These are phyloP conservation scores for Athetis lepigone DNA, from an alignment of 2,888 invertebrate species.

Conservation along the genomic window DNA sequence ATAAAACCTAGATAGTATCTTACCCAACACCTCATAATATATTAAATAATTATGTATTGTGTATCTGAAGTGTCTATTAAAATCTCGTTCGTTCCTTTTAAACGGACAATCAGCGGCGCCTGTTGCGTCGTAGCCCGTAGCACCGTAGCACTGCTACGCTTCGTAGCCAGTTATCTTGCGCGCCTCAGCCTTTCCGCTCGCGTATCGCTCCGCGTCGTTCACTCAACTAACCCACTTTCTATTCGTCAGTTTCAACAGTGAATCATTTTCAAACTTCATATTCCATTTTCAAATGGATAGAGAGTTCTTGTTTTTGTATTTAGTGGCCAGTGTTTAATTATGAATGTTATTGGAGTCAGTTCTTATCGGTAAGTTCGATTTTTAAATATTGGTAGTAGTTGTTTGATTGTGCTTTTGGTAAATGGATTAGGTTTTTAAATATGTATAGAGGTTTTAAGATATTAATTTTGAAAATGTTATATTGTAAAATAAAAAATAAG, in stretches of 20 bases:
- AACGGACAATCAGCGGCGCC: slow-evolving; percentile 69
- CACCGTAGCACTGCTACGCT: slow-evolving; percentile 72
- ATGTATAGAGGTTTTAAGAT: slow-evolving; percentile 11
- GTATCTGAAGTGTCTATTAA: slow-evolving; percentile 36
- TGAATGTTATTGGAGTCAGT: slow-evolving; percentile 68
- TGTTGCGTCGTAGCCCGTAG: slow-evolving; percentile 82
- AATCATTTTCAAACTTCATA: slow-evolving; percentile 59
- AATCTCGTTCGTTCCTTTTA: slow-evolving; percentile 42
- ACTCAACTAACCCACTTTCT: slow-evolving; percentile 74
- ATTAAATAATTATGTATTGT: slow-evolving; percentile 20
- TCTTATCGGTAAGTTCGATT: slow-evolving; percentile 67
- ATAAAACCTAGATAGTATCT: background rate
- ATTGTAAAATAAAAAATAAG: background rate
- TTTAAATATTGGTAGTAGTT: slow-evolving; percentile 36
- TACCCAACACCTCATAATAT: background rate
- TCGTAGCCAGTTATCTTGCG: slow-evolving; percentile 85
- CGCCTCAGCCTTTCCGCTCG: slow-evolving; percentile 83
- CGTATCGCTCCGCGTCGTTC: slow-evolving; percentile 71
- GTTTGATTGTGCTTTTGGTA: slow-evolving; percentile 12
- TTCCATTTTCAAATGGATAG: slow-evolving; percentile 68
- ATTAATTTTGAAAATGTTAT: background rate
- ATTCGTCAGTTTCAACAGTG: slow-evolving; percentile 65
- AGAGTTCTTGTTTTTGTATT: slow-evolving; percentile 52
- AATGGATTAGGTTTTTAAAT: slow-evolving; percentile 10
- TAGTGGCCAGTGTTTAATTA: slow-evolving; percentile 68